These are phyloP conservation scores for Rhabdomys pumilio DNA, from an alignment of 2,797 vertebrate species.

Conservation along the genomic window DNA sequence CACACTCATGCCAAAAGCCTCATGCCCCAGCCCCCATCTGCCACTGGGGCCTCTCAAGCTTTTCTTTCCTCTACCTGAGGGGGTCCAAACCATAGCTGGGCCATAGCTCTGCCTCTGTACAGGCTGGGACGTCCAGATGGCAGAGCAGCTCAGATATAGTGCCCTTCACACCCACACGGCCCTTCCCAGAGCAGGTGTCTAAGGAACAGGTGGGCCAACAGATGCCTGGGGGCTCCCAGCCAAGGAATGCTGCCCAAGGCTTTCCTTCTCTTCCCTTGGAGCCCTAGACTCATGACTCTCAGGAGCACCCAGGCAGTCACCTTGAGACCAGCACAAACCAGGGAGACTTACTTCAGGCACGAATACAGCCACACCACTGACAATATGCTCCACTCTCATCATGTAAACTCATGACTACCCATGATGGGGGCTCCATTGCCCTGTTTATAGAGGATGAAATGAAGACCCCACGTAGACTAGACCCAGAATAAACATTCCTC, in stretches of 20 bases:
- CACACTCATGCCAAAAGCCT: not conserved
- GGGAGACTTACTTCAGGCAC: not conserved
- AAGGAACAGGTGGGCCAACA: not conserved
- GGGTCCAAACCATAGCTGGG: not conserved
- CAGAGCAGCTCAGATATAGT: accelerated
- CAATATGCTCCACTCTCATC: not conserved
- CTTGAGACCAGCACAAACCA: not conserved
- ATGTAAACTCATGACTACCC: not conserved
- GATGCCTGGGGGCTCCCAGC: not conserved
- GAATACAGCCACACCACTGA: not conserved
- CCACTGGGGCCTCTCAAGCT: not conserved
- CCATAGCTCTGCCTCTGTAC: not conserved
- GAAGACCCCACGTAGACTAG: not conserved
- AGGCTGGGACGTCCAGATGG: not conserved
- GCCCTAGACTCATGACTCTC: not conserved
- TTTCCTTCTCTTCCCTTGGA: not conserved
- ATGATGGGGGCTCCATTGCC: not conserved
- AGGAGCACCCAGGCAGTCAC: not conserved
- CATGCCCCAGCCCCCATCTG: not conserved
- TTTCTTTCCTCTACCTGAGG: not conserved
- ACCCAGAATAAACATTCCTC: not conserved
- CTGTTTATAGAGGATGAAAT: not conserved
- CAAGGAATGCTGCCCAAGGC: not conserved
- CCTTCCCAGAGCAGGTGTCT: not conserved
- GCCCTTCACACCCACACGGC: not conserved